Evolutionary conservation across 2,797 vertebrate genomes (phyloP), one percentile per base, ranked within the genome.

Genomic region (Miichthys miiuy): DNA sequence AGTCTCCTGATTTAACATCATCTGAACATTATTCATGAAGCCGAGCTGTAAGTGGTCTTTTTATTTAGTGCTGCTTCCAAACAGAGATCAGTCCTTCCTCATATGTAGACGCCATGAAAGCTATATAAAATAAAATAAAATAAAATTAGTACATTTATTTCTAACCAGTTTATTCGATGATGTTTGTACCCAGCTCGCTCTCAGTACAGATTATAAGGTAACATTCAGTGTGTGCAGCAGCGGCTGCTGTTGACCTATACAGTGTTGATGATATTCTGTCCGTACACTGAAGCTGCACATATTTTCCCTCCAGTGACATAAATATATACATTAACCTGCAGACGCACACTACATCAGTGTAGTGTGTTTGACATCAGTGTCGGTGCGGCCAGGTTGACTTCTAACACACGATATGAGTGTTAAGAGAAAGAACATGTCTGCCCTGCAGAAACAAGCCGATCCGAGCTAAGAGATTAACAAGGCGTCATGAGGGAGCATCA

Each of bases 21-120:
- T 74, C 66, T 71, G 47, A 68, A 52, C 61, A 71, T 79, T 77
- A 81, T 77, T 81, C 72, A 79, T 81, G 56, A 64, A 61, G 68
- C 34, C 0, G 4, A 71, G 62, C 68, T 20, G 10, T 21, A 48
- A 80, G 74, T 57, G 71, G 44, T 38, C 46, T 23, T 42, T 72
- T 60, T 13, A 30, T 9, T 12, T 9, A 9, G 69, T 30, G 64
- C 56, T 12, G 66, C 72, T 79, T 0, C 10, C 4, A 60, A 47
- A 41, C 55, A 62, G 27, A 52, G 52, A 74, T 77, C 52, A 47
- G 51, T 73, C 76, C 78, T 68, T 52, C 21, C 34, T 73, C 78
- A 68, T 47, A 44, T 62, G 30, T 21, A 17, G 23, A 21, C 0
- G 2, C 10, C 1, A 20, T 30, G 30, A 30, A 30, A 30, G 30